Percentiles rank a stretch among this genome's conserved stretches.
These are phyloP conservation scores for Phainopepla nitens DNA, from an alignment of 2,113 vertebrate species.

Conservation along the genomic window DNA sequence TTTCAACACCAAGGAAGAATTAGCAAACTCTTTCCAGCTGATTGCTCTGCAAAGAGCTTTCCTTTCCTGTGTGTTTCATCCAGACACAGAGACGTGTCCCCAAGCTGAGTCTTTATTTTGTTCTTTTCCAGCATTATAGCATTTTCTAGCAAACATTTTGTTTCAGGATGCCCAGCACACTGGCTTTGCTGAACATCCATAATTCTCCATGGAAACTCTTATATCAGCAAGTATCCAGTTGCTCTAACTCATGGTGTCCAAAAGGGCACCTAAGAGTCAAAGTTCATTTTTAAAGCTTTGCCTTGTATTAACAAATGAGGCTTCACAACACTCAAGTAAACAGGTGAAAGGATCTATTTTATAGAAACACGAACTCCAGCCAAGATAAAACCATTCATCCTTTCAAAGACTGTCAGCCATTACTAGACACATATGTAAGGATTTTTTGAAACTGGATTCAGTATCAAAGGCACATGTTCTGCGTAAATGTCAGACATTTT, in stretches of 20 bases:
- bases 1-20: not conserved
- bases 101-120: not conserved
- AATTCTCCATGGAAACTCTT: not conserved
- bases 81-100: not conserved
- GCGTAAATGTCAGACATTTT: not conserved
- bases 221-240: not conserved
- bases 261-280: not conserved
- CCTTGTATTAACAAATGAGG: not conserved
- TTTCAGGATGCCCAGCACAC: not conserved
- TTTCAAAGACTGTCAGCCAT: not conserved
- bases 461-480: not conserved
- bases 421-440: not conserved
- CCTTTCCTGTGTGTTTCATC: not conserved
- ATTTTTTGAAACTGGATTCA: not conserved
- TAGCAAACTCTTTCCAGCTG: not conserved
- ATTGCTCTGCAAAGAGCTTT: not conserved
- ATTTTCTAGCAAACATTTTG: not conserved
- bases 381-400: not conserved
- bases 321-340: not conserved
- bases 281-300: not conserved
- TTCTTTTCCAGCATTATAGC: not conserved
- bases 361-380: not conserved
- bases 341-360: not conserved
- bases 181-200: not conserved
- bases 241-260: not conserved